Evolutionary conservation across 1,140 invertebrate genomes (phyloP).

Genomic region (Hypothenemus hampei): DNA sequence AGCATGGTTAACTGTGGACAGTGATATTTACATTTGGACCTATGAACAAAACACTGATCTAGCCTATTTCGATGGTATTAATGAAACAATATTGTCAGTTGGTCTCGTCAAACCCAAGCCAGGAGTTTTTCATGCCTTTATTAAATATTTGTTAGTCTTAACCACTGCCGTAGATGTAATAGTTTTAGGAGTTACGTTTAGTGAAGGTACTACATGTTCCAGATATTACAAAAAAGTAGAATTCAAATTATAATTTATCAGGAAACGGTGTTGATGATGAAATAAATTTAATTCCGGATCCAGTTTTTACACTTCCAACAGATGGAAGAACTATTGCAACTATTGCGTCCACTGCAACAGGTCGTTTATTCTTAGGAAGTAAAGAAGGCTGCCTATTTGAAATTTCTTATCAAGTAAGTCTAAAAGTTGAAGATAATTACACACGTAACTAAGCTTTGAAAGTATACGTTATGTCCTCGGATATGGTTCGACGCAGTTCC

Average conservation of each 20-base stretch:
- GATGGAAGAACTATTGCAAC: constrained; percentile 85
- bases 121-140: constrained; percentile 82
- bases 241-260: background rate
- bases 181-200: constrained; percentile 68
- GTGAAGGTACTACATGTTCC: constrained; percentile 34
- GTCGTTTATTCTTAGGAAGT: constrained; percentile 92
- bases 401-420: constrained; percentile 88
- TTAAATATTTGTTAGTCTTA: constrained; percentile 87
- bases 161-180: constrained; percentile 92
- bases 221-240: background rate
- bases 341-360: constrained; percentile 74
- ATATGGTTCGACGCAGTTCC: background rate
- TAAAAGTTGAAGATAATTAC: too few species aligned
- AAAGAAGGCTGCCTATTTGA: constrained; percentile 95
- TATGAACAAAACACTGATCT: constrained; percentile 88
- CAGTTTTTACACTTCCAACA: constrained; percentile 86
- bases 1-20: constrained; percentile 97
- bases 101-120: constrained; percentile 80
- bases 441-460: background rate
- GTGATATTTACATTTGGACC: constrained; percentile 95
- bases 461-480: too few species aligned
- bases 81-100: constrained; percentile 84
- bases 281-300: constrained; percentile 89
- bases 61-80: constrained; percentile 88
- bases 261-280: constrained; percentile 53